phyloP scores from a whole-genome alignment of 2,797 vertebrate genomes.

The Crocidura indochinensis region DNA sequence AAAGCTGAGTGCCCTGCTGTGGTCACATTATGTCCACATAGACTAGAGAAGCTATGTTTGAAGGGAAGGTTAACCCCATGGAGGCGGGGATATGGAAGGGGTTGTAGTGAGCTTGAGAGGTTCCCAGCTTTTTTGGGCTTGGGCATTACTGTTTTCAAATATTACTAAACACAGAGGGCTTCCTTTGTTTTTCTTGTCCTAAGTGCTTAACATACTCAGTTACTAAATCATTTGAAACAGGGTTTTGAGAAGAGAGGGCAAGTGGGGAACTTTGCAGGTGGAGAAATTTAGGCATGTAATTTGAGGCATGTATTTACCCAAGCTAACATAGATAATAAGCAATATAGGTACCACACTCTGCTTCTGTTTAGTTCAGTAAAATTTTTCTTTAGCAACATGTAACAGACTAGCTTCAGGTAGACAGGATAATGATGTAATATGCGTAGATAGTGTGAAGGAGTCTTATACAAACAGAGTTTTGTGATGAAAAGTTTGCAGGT shows the following conservation, averaged over 20 bases:
- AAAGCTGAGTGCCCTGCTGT: not conserved
- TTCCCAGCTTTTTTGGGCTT: not conserved
- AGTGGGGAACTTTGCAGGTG: not conserved
- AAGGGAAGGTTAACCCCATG: not conserved
- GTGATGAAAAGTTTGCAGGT: not conserved
- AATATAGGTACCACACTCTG: not conserved
- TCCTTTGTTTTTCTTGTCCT: not conserved
- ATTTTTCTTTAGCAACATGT: not conserved
- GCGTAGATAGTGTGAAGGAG: too few relatives aligned
- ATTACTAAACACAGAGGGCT: not conserved
- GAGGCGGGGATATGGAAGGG: not conserved
- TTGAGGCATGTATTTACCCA: not conserved
- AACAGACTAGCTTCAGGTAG: not conserved
- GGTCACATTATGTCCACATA: not conserved
- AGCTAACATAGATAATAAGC: not conserved
- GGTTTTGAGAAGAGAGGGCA: not conserved
- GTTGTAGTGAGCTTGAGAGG: not conserved
- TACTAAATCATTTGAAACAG: not conserved
- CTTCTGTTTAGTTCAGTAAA: not conserved
- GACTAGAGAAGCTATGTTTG: not conserved
- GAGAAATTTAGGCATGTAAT: not conserved
- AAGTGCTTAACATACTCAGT: not conserved
- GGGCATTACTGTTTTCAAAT: not conserved
- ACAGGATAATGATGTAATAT: not conserved
- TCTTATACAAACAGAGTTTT: not conserved